phyloP scores from a whole-genome alignment of 1,140 invertebrate species.

The Pseudobourletiella spinata region DNA sequence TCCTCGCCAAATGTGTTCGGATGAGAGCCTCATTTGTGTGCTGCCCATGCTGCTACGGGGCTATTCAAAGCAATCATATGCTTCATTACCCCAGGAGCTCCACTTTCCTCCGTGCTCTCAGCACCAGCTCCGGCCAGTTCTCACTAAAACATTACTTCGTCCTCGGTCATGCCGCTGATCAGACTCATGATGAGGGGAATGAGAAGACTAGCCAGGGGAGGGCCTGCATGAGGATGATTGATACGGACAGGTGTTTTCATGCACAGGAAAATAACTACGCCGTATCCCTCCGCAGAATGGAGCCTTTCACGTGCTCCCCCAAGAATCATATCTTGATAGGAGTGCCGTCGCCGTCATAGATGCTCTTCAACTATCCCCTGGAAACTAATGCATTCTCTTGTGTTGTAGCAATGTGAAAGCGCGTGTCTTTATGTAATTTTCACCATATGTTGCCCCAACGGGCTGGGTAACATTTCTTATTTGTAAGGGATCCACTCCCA shows the following conservation, averaged over 20 bases:
- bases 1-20: conserved; percentile 64
- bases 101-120: conserved; percentile 51
- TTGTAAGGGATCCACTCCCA: too few species aligned
- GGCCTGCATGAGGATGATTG: conserved; percentile 75
- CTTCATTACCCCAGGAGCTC: conserved; percentile 54
- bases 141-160: conserved; percentile 61
- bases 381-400: too few species aligned
- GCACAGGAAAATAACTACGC: conserved; percentile 65
- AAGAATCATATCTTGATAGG: conserved; percentile 91
- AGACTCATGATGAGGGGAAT: conserved; percentile 65
- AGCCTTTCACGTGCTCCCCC: conserved; percentile 50
- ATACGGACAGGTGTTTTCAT: conserved; percentile 67
- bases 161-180: conserved; percentile 79
- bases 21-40: conserved; percentile 72
- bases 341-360: too few species aligned
- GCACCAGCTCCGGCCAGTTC: conserved; percentile 44
- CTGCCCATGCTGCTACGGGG: conserved; percentile 92
- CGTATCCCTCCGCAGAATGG: conserved; percentile 69
- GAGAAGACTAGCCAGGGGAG: conserved; percentile 62
- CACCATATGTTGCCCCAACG: too few species aligned
- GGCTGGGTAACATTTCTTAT: too few species aligned
- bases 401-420: too few species aligned
- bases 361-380: too few species aligned
- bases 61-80: conserved; percentile 61
- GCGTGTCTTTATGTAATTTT: too few species aligned